These are phyloP conservation scores for Yoshiicerus persimilis DNA, from an alignment of 1,140 invertebrate genomes.

Conservation along the genomic window DNA sequence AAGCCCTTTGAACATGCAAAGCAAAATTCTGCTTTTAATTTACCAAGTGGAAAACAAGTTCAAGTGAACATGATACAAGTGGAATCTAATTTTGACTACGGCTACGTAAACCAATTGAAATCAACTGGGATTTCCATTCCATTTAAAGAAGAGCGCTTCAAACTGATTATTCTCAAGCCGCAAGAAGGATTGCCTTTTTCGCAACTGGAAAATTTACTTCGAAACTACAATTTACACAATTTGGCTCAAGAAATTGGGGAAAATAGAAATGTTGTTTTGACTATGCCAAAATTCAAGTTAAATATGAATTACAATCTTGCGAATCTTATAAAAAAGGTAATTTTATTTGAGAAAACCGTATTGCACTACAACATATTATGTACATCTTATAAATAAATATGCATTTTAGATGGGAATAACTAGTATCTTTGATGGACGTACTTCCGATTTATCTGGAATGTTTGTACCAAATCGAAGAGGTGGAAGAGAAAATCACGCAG, in stretches of 20 bases:
- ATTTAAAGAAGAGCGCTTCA: conserved; percentile 33
- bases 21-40: background rate
- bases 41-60: background rate
- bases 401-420: conserved; percentile 34
- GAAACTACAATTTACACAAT: background rate
- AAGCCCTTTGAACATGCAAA: conserved; percentile 18
- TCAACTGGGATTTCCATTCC: conserved; percentile 35
- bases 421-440: background rate
- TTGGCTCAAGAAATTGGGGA: conserved; percentile 22
- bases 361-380: background rate
- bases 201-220: conserved; percentile 22
- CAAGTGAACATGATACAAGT: conserved; percentile 34
- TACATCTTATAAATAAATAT: background rate
- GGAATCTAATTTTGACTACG: conserved; percentile 28
- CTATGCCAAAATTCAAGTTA: conserved; percentile 40
- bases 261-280: conserved; percentile 29
- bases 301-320: conserved; percentile 23
- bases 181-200: background rate
- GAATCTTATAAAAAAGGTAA: conserved; percentile 23
- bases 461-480: background rate
- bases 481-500: background rate
- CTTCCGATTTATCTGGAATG: conserved; percentile 28
- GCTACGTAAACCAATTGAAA: conserved; percentile 24
- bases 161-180: conserved; percentile 38
- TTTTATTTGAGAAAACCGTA: background rate